Conservation (phyloP, 2,797 vertebrate species). For the Mormyrus proboscirostris region DNA sequence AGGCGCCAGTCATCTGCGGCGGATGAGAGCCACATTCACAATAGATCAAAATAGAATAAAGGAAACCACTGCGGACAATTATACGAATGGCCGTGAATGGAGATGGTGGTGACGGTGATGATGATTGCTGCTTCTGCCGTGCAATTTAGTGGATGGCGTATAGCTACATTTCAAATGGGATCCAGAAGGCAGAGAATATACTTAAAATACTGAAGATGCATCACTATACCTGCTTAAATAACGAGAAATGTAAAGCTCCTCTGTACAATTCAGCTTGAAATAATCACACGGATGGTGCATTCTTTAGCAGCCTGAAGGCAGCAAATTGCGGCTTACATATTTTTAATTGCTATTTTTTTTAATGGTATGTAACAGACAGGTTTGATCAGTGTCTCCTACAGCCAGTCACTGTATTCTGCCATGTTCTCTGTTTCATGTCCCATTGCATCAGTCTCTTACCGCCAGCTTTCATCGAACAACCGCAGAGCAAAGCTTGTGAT, state of each 20-base stretch:
- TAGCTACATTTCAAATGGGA: neutral
- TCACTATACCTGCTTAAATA: neutral
- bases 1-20: neutral
- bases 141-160: neutral
- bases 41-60: conserved; percentile 4
- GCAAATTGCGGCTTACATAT: neutral
- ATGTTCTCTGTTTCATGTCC: neutral
- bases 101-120: neutral
- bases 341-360: neutral
- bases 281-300: neutral
- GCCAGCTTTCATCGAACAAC: neutral
- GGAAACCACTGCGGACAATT: neutral
- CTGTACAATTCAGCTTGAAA: neutral
- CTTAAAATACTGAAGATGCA: neutral
- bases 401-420: neutral
- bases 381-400: neutral
- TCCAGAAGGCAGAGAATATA: neutral
- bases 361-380: neutral
- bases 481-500: neutral
- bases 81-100: neutral
- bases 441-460: neutral
- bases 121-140: neutral
- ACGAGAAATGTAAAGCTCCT: neutral
- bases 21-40: neutral
- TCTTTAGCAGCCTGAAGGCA: neutral